phyloP scores from a whole-genome alignment of 2,888 invertebrate species.

The Clanis bilineata region DNA sequence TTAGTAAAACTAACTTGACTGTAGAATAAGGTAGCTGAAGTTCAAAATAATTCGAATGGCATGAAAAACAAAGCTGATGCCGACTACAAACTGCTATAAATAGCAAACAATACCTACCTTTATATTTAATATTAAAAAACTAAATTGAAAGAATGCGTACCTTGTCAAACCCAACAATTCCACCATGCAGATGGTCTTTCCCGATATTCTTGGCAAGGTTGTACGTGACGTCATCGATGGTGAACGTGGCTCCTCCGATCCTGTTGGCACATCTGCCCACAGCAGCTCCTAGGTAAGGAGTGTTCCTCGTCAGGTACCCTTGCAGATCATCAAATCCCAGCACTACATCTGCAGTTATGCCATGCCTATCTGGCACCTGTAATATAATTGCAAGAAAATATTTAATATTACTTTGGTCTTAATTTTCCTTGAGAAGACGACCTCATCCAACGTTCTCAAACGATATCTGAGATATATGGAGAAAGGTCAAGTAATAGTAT shows the following conservation, averaged over 20 bases:
- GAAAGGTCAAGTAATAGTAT: too few species aligned
- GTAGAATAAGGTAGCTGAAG: too few species aligned
- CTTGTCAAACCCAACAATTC: slow-evolving; percentile 90
- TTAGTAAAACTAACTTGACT: too few species aligned
- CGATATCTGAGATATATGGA: too few species aligned
- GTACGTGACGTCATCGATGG: slow-evolving; percentile 82
- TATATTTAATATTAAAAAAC: too few species aligned
- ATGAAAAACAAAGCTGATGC: too few species aligned
- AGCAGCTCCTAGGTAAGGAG: slow-evolving; percentile 91
- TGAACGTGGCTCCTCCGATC: slow-evolving; percentile 85
- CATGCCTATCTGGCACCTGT: slow-evolving; percentile 86
- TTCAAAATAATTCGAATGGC: too few species aligned
- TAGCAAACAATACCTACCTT: too few species aligned
- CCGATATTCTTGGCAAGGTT: slow-evolving; percentile 87
- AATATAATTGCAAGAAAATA: background rate
- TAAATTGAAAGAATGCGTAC: slow-evolving; percentile 49
- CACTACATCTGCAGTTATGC: slow-evolving; percentile 87
- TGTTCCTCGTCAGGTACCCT: slow-evolving; percentile 72
- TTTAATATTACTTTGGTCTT: background rate
- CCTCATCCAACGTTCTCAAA: too few species aligned
- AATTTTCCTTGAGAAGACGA: too few species aligned
- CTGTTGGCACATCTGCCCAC: slow-evolving; percentile 94
- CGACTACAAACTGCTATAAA: too few species aligned
- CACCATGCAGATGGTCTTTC: slow-evolving; percentile 91
- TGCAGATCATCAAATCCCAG: slow-evolving; percentile 91